Conservation (phyloP, 2,113 vertebrate species). For the Microtus montanus region DNA sequence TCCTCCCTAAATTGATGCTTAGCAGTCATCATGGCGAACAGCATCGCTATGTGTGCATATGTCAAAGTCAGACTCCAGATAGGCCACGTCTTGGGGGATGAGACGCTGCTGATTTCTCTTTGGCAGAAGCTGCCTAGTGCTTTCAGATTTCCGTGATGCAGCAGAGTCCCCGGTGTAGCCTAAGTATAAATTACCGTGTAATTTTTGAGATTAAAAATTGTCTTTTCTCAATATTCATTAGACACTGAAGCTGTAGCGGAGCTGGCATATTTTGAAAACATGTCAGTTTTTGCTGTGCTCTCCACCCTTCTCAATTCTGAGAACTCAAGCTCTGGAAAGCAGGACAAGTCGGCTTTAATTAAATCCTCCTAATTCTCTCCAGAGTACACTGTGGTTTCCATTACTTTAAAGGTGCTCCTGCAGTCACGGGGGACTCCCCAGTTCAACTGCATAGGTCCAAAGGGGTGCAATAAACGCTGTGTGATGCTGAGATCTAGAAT, state of each 20-base stretch:
- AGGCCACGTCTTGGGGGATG: constrained; percentile 24
- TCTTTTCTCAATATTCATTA: constrained; percentile 59
- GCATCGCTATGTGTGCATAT: not conserved
- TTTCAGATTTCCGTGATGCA: constrained; percentile 65
- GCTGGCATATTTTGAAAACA: constrained; percentile 66
- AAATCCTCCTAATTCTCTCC: constrained; percentile 74
- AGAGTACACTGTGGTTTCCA: constrained; percentile 70
- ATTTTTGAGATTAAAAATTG: constrained; percentile 63
- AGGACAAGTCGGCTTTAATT: constrained; percentile 78
- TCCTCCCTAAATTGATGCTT: constrained; percentile 58
- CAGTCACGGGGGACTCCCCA: constrained; percentile 59
- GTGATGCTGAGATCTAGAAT: constrained; percentile 34
- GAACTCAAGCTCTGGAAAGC: constrained; percentile 43
- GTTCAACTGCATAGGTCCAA: constrained; percentile 53
- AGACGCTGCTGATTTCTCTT: constrained; percentile 32
- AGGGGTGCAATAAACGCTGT: constrained; percentile 43
- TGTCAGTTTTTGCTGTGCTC: constrained; percentile 60
- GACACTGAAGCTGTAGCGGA: constrained; percentile 35
- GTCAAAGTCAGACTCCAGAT: constrained; percentile 42
- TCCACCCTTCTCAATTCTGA: constrained; percentile 43
- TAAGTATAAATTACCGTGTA: constrained; percentile 52
- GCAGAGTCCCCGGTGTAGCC: constrained; percentile 21
- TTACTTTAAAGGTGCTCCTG: constrained; percentile 72
- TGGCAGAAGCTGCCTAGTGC: constrained; percentile 58
- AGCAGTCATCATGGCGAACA: constrained; percentile 37